Base-by-base conservation (phyloP, 1,140 invertebrate species). In the Drosophila albomicans region DNA sequence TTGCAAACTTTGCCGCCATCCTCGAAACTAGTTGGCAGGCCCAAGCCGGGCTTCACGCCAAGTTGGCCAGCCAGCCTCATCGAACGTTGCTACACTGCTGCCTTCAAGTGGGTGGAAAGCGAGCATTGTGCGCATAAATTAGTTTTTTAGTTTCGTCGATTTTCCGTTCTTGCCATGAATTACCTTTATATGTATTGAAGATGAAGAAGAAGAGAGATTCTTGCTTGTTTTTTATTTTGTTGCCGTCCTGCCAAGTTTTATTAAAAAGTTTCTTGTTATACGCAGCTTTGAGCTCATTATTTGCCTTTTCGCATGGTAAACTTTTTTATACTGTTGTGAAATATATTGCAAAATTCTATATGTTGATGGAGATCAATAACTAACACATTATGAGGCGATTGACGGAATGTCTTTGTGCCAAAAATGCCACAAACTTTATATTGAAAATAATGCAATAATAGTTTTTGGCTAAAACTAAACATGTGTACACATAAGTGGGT, bases 71-170 rank as follows among this genome's bases (percentile, higher is more conserved):
- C 35, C 49, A 11, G 7, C 35, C 46, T 52, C 20, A 11, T 13
- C 16, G 30, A 10, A 74, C 11, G 56, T 75, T 62, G 59, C 52
- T 52, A 51, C 52, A 71, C 28, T 64, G 52, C n/a, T 13, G 35
- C 30, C 30, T 75, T 62, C 56, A 38, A 56, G 56, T 20, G 11
- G 10, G n/a, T 6, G 11, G 25, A 13, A 7, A 30, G 35, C 7
- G 32, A 57, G 54, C 15, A 51, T 75, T 75, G 28, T 70, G 51
- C 43, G 58, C 67, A 75, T 64, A 75, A 75, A 75, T 75, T 59
- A 64, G 61, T 68, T 75, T 64, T 25, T 71, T 59, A 75, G 68
- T 75, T 75, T 71, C 54, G 61, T 59, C 52, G 46, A 75, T 64
- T 65, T 54, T 41, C 38, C 51, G n/a, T 46, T 49, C 45, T 59